These are phyloP conservation scores for Eulemur macaco DNA, from an alignment of 2,113 vertebrate species.

Conservation along the genomic window DNA sequence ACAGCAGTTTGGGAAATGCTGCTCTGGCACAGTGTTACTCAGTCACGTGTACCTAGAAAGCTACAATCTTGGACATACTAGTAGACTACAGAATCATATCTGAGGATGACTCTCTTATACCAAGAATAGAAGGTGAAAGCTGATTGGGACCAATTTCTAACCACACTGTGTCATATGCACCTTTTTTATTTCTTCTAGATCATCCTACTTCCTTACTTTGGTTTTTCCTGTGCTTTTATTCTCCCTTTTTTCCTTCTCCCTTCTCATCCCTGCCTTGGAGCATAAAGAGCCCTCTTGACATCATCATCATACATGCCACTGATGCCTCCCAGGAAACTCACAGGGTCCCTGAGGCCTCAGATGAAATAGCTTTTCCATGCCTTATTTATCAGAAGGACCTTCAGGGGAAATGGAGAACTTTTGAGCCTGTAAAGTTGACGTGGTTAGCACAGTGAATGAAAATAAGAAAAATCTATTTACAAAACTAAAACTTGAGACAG, in stretches of 20 bases:
- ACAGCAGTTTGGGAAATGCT: neutral
- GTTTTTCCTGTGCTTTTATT: neutral
- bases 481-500: neutral
- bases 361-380: neutral
- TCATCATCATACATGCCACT: neutral
- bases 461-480: neutral
- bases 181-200: neutral
- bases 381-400: neutral
- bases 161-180: neutral
- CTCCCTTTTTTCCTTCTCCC: neutral
- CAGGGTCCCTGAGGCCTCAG: neutral
- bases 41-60: neutral
- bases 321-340: neutral
- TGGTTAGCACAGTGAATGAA: neutral
- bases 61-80: neutral
- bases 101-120: fast-evolving
- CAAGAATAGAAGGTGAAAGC: neutral
- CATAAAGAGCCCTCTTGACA: neutral
- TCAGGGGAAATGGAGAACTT: neutral
- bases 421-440: neutral
- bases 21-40: neutral
- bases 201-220: neutral
- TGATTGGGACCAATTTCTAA: neutral
- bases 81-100: neutral
- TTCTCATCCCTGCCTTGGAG: neutral